Percentiles rank a stretch among this genome's conserved stretches.
Evolutionary conservation across 92 coral and sea anemone genomes (phyloP).

Genomic region (Paragorgia papillata): DNA sequence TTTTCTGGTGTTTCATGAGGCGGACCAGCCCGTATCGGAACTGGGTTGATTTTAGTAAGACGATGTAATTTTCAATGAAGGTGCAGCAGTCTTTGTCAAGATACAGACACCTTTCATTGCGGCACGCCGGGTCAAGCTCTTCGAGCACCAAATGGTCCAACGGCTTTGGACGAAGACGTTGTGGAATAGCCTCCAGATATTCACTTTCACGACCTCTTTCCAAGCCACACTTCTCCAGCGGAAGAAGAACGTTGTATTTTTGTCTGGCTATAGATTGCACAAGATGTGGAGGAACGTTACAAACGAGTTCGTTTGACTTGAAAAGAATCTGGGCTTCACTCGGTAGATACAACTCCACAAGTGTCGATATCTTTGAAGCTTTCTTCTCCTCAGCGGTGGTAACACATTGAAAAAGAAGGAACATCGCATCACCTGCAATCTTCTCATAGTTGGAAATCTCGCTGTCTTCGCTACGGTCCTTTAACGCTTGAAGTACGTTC

Average conservation of each 20-base stretch:
- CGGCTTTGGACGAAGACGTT: conserved; percentile 78
- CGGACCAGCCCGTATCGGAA: conserved; percentile 65
- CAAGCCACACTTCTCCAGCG: conserved; percentile 85
- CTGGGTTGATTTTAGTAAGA: conserved; percentile 9
- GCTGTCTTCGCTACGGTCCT: conserved; percentile 79
- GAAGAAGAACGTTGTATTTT: conserved; percentile 86
- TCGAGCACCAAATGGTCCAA: conserved; percentile 81
- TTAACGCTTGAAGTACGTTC: conserved; percentile 74
- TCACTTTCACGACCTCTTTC: conserved; percentile 69
- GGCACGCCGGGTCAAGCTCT: conserved; percentile 79
- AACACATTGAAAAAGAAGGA: conserved; percentile 81
- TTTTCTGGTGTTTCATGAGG: conserved; percentile 83
- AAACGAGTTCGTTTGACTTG: conserved; percentile 67
- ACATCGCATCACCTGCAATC: conserved; percentile 85
- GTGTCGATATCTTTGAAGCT: conserved; percentile 58
- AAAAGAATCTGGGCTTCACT: conserved; percentile 56
- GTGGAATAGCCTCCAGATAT: conserved; percentile 72
- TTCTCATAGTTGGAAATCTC: conserved; percentile 87
- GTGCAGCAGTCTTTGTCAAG: conserved; percentile 39
- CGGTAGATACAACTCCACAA: conserved; percentile 74
- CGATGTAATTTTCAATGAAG: conserved; percentile 1
- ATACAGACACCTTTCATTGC: background rate
- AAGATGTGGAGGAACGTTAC: conserved; percentile 87
- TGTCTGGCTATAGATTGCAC: conserved; percentile 85
- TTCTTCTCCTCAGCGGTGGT: background rate